These are phyloP conservation scores for Sarcophaga peregrina DNA, from an alignment of 1,140 invertebrate genomes.

Conservation along the genomic window DNA sequence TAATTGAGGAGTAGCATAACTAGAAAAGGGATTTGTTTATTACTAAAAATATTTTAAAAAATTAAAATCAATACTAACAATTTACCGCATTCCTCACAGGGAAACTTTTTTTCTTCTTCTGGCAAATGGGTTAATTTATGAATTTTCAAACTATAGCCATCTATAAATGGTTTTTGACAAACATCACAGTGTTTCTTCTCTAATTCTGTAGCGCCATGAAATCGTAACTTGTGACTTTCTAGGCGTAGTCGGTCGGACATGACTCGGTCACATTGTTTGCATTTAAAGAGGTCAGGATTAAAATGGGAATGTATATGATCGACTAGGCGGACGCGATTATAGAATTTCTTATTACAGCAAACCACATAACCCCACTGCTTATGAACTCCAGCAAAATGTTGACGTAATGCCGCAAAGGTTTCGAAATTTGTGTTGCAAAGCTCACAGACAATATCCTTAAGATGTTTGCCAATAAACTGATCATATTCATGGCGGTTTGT, in stretches of 20 bases:
- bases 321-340: neutral
- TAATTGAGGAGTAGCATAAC: constrained; percentile 46
- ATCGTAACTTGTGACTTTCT: neutral
- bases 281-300: constrained; percentile 1
- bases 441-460: neutral
- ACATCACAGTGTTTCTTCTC: neutral
- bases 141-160: neutral
- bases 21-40: neutral
- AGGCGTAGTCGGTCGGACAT: neutral
- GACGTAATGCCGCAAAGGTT: neutral
- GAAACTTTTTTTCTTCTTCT: constrained; percentile 19
- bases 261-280: neutral
- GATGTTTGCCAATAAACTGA: neutral
- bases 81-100: constrained; percentile 26
- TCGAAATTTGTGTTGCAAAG: neutral
- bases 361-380: neutral
- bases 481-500: neutral
- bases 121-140: constrained; percentile 29
- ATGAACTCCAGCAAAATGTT: neutral
- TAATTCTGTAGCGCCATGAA: neutral
- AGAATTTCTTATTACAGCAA: constrained; percentile 19
- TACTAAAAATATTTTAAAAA: neutral
- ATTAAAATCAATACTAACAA: neutral
- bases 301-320: constrained; percentile 4
- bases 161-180: neutral